phyloP scores from a whole-genome alignment of 2,888 invertebrate genomes.

The Drosophila maculinotata region DNA sequence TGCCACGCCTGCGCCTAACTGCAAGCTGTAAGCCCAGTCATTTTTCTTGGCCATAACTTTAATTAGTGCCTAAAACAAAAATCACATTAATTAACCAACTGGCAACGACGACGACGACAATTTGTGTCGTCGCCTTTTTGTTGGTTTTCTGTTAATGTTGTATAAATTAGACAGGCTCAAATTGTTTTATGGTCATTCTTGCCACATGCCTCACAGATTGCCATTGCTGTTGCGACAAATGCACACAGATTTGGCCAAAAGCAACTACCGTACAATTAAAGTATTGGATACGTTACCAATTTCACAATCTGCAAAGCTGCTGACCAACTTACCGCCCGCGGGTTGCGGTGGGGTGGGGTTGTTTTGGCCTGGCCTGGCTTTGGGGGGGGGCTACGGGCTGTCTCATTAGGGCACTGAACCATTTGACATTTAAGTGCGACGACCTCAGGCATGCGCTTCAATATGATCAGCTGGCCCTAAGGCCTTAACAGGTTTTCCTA shows the following conservation, averaged over 20 bases:
- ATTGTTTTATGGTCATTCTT: conserved; percentile 74
- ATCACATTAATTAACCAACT: conserved; percentile 52
- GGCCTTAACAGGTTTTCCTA: conserved; percentile 12
- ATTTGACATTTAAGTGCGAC: conserved; percentile 66
- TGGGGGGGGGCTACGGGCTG: neutral
- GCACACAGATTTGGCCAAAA: conserved; percentile 43
- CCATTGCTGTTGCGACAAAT: conserved; percentile 55
- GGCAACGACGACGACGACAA: no score
- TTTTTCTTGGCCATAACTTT: conserved; percentile 34
- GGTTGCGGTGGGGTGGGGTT: no score
- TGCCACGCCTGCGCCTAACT: conserved; percentile 51
- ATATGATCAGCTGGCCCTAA: conserved; percentile 24
- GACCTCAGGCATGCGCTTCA: conserved; percentile 51
- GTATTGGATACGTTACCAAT: conserved; percentile 22
- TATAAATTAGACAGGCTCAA: conserved; percentile 67
- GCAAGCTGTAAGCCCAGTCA: neutral
- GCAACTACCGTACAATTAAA: conserved; percentile 43
- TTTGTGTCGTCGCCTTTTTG: conserved; percentile 7
- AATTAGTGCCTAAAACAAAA: conserved; percentile 41
- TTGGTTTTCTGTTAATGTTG: conserved; percentile 21
- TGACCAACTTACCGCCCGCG: conserved; percentile 15
- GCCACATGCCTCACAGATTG: conserved; percentile 58
- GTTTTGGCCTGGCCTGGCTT: no score
- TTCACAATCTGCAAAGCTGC: conserved; percentile 25
- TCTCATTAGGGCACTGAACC: conserved; percentile 73